phyloP scores from a whole-genome alignment of 1,140 invertebrate genomes.

The Drosophila baimaii region DNA sequence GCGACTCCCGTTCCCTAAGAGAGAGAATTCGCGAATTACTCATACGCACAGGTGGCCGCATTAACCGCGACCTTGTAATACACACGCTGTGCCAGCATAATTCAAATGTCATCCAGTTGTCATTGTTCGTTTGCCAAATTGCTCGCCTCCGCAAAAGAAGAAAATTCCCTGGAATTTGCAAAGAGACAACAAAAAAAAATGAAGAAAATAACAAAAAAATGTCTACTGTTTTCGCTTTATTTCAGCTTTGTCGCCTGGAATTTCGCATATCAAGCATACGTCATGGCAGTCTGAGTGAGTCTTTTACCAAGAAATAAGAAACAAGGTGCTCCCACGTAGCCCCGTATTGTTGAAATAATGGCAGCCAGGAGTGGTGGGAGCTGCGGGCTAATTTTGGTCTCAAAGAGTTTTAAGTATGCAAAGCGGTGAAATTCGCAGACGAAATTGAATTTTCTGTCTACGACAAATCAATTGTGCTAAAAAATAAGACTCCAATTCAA shows the following conservation, averaged over 20 bases:
- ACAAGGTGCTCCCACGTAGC: background rate
- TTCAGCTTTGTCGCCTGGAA: conserved; percentile 36
- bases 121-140: conserved; percentile 49
- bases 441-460: conserved; percentile 37
- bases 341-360: conserved; percentile 10
- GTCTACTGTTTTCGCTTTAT: conserved; percentile 11
- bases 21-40: conserved; percentile 22
- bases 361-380: background rate
- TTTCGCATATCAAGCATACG: conserved; percentile 57
- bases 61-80: conserved; percentile 43
- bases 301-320: conserved; percentile 37
- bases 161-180: conserved; percentile 12
- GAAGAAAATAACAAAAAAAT: background rate
- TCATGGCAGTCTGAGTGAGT: conserved; percentile 47
- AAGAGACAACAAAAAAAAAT: background rate
- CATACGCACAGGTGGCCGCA: conserved; percentile 56
- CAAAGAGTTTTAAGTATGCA: conserved; percentile 41
- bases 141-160: conserved; percentile 12
- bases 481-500: conserved; percentile 2
- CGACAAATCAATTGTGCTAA: conserved; percentile 18
- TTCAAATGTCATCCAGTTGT: conserved; percentile 61
- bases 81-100: conserved; percentile 44
- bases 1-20: conserved; percentile 1
- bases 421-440: conserved; percentile 28
- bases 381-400: conserved; percentile 33